phyloP scores from a whole-genome alignment of 2,113 vertebrate species.

The Megaptera novaeangliae region DNA sequence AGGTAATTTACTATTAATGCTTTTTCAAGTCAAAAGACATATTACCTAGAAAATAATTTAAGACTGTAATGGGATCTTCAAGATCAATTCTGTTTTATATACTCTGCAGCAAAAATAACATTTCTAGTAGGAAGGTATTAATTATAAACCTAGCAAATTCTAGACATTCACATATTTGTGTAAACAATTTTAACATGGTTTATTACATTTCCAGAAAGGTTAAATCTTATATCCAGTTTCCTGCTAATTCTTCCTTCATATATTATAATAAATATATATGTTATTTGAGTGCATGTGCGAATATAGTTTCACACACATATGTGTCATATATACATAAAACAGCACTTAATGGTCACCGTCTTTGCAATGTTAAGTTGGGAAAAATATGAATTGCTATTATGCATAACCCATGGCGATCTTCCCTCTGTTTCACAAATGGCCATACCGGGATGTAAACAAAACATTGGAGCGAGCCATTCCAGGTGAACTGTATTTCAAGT shows the following conservation, averaged over 20 bases:
- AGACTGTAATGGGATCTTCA: constrained; percentile 75
- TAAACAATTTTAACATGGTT: constrained; percentile 83
- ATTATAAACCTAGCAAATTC: constrained; percentile 82
- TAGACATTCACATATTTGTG: constrained; percentile 81
- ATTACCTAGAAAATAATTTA: constrained; percentile 82
- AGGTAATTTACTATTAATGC: constrained; percentile 76
- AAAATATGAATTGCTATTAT: constrained; percentile 73
- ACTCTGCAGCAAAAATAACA: constrained; percentile 84
- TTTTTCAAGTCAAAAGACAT: constrained; percentile 76
- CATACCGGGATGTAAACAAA: constrained; percentile 90
- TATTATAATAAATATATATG: constrained; percentile 76
- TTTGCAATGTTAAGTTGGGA: constrained; percentile 70
- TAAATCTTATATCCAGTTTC: constrained; percentile 78
- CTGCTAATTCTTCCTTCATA: constrained; percentile 76
- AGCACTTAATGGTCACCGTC: constrained; percentile 77
- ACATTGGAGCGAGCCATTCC: constrained; percentile 87
- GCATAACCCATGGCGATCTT: constrained; percentile 71
- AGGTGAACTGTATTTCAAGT: constrained; percentile 85
- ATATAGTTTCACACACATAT: constrained; percentile 47
- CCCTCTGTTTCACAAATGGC: constrained; percentile 87
- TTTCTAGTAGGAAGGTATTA: constrained; percentile 83
- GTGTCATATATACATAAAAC: constrained; percentile 72
- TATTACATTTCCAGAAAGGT: constrained; percentile 79
- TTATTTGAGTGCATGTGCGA: constrained; percentile 52
- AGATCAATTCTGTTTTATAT: constrained; percentile 79